A percentile compares a stretch with the other conserved stretches of the same genome.
Evolutionary conservation across 1,140 invertebrate species (phyloP).

Genomic region (Venturia canescens): DNA sequence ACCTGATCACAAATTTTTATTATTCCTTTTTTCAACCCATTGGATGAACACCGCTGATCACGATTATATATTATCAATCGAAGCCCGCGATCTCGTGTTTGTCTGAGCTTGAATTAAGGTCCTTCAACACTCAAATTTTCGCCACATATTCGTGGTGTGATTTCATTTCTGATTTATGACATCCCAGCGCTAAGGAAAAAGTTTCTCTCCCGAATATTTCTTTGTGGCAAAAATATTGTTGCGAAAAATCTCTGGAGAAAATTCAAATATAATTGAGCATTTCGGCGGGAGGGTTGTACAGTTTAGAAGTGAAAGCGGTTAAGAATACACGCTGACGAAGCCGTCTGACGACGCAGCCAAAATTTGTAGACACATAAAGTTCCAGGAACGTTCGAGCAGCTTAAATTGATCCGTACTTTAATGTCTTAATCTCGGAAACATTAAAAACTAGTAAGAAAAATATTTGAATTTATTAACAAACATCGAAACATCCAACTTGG

Average conservation of each 20-base stretch:
- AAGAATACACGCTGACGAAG: slow-evolving; percentile 38
- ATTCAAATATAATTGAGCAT: neutral
- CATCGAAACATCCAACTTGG: too few relatives aligned
- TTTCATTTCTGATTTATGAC: too few relatives aligned
- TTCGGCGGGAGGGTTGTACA: slow-evolving; percentile 8
- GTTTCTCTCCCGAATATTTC: too few relatives aligned
- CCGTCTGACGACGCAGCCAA: slow-evolving; percentile 33
- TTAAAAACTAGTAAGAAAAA: too few relatives aligned
- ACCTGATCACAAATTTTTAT: too few relatives aligned
- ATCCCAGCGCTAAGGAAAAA: too few relatives aligned
- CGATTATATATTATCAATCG: neutral
- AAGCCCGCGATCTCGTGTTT: neutral
- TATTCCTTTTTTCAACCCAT: too few relatives aligned
- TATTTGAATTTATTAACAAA: too few relatives aligned
- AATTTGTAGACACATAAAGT: neutral
- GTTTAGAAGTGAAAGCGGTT: neutral
- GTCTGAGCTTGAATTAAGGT: neutral
- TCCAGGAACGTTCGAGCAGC: neutral
- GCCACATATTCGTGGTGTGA: too few relatives aligned
- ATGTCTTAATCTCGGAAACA: too few relatives aligned
- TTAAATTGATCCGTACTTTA: neutral
- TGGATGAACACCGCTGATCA: neutral
- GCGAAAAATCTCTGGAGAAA: neutral
- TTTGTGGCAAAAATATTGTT: too few relatives aligned
- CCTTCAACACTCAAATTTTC: neutral